Percentiles rank a stretch among this genome's conserved stretches.
These are phyloP conservation scores for Ctenicera cuprea DNA, from an alignment of 2,888 invertebrate species.

Conservation along the genomic window DNA sequence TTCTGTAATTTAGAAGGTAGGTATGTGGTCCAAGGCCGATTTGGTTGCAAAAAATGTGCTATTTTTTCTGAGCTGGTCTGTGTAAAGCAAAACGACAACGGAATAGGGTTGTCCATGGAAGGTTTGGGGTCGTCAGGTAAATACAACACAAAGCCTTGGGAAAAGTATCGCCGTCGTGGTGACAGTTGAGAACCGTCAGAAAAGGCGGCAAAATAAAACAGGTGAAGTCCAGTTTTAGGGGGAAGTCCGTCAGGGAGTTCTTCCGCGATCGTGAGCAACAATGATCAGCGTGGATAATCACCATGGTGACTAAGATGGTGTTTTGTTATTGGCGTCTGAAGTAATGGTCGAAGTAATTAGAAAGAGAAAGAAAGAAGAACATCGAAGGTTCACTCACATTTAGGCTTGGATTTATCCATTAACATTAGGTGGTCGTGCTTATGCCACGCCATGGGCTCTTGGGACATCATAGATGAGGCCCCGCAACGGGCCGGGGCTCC, in stretches of 20 bases:
- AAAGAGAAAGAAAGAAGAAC: slow-evolving; percentile 17
- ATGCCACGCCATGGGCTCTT: slow-evolving; percentile 83
- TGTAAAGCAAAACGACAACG: too few relatives aligned
- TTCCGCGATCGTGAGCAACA: slow-evolving; percentile 26
- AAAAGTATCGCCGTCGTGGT: background rate
- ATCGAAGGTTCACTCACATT: slow-evolving; percentile 75
- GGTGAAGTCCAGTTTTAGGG: background rate
- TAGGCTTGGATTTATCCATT: slow-evolving; percentile 83
- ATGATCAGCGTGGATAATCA: slow-evolving; percentile 19
- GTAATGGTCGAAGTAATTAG: background rate
- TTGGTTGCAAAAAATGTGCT: background rate
- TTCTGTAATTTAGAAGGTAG: slow-evolving; percentile 5
- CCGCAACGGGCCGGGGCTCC: slow-evolving; percentile 77
- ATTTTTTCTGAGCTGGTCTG: too few relatives aligned
- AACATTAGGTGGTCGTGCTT: slow-evolving; percentile 85
- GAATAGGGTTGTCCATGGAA: too few relatives aligned
- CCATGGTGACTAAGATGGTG: slow-evolving; percentile 24
- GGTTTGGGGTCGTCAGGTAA: too few relatives aligned
- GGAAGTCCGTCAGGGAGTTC: slow-evolving; percentile 31
- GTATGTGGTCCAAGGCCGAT: background rate
- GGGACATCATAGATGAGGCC: slow-evolving; percentile 65
- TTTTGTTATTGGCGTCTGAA: slow-evolving; percentile 12
- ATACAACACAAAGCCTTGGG: too few relatives aligned
- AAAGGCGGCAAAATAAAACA: slow-evolving; percentile 13
- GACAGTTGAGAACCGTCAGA: background rate